Evolutionary conservation across 2,113 vertebrate species (phyloP).

Genomic region (Prunella himalayana): DNA sequence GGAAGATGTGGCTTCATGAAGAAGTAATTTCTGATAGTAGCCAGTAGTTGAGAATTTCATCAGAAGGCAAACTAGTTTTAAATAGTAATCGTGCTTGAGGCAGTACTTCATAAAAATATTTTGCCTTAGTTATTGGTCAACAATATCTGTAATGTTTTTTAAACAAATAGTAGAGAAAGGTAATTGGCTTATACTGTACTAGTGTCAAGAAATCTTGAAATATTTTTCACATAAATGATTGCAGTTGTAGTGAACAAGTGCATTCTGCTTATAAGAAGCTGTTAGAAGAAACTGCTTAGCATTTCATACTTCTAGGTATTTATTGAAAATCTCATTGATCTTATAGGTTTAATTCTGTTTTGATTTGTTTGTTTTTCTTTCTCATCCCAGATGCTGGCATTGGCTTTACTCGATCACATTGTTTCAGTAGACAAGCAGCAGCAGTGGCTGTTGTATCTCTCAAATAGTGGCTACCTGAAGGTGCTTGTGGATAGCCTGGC

Average conservation of each 20-base stretch:
- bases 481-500: constrained; percentile 91
- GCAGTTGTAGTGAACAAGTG: not conserved
- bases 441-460: constrained; percentile 91
- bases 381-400: constrained; percentile 86
- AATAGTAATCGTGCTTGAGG: not conserved
- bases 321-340: not conserved
- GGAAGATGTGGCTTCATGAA: not conserved
- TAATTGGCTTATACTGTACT: not conserved
- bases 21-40: not conserved
- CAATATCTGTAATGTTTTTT: not conserved
- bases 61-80: not conserved
- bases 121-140: not conserved
- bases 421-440: constrained; percentile 92
- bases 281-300: not conserved
- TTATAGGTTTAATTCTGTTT: not conserved
- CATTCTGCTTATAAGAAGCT: not conserved
- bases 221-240: not conserved
- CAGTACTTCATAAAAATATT: not conserved
- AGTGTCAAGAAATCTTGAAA: not conserved
- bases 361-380: not conserved
- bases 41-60: not conserved
- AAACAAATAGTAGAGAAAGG: not conserved
- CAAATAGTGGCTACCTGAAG: constrained; percentile 95
- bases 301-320: not conserved
- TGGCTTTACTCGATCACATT: constrained; percentile 88